Evolutionary conservation across 2,113 vertebrate genomes (phyloP).

Genomic region (Cettia cetti): DNA sequence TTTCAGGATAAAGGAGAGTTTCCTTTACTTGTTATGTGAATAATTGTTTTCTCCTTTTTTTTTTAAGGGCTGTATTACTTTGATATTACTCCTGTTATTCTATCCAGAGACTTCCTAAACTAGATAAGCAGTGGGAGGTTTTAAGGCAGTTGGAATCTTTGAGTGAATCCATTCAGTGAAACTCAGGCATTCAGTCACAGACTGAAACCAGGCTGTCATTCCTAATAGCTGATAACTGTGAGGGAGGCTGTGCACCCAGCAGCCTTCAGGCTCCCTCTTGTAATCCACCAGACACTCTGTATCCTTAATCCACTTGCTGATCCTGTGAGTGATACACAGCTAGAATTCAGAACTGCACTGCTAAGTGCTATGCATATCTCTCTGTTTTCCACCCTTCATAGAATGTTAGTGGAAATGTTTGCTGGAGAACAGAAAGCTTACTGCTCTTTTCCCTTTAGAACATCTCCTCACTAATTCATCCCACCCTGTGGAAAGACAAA

Average conservation of each 20-base stretch:
- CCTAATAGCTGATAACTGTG: background rate
- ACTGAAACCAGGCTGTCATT: background rate
- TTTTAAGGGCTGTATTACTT: background rate
- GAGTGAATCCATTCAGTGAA: background rate
- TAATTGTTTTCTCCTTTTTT: background rate
- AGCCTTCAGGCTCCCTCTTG: background rate
- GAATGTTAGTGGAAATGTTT: conserved; percentile 17
- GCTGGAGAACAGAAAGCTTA: background rate
- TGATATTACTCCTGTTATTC: background rate
- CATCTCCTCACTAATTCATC: background rate
- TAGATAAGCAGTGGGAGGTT: background rate
- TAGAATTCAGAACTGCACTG: background rate
- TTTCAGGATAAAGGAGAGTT: background rate
- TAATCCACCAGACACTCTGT: background rate
- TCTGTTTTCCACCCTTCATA: background rate
- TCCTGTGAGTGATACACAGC: background rate
- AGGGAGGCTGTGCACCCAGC: background rate
- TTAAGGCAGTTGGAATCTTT: background rate
- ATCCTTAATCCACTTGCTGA: background rate
- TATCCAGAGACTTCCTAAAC: background rate
- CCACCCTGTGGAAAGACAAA: conserved; percentile 3
- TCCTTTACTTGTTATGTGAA: background rate
- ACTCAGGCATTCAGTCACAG: background rate
- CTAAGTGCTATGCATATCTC: background rate
- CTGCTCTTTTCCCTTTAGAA: background rate